Evolutionary conservation across 1,140 invertebrate species (phyloP).

Genomic region (Mya arenaria): DNA sequence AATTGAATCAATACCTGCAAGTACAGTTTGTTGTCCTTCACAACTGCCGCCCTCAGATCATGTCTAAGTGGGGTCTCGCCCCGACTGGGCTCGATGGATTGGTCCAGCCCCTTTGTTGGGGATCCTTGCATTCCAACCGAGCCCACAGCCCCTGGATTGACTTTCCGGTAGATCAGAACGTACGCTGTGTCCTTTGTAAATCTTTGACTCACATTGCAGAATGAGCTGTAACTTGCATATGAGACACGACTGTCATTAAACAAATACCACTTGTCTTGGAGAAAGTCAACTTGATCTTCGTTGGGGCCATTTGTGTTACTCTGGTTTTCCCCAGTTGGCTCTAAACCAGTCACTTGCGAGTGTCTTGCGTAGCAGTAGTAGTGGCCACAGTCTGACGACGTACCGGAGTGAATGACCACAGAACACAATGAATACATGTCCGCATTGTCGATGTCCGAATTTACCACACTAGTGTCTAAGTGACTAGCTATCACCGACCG

Average conservation of each 20-base stretch:
- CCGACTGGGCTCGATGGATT: constrained; percentile 46
- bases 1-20: constrained; percentile 69
- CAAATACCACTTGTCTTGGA: constrained; percentile 87
- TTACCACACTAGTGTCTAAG: constrained; percentile 65
- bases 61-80: constrained; percentile 77
- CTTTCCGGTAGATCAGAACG: constrained; percentile 88
- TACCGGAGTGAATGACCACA: constrained; percentile 91
- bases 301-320: too few species aligned
- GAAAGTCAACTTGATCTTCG: constrained; percentile 70
- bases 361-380: constrained; percentile 91
- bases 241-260: constrained; percentile 91
- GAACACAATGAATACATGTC: constrained; percentile 88
- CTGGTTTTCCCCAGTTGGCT: constrained; percentile 57
- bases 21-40: constrained; percentile 81
- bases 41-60: constrained; percentile 81
- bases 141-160: constrained; percentile 60
- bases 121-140: not conserved
- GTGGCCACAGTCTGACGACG: constrained; percentile 91
- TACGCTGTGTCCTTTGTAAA: constrained; percentile 90
- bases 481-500: constrained; percentile 48
- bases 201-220: constrained; percentile 83
- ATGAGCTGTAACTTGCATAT: constrained; percentile 84
- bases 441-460: constrained; percentile 72
- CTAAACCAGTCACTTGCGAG: constrained; percentile 65
- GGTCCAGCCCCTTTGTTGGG: constrained; percentile 40